Percentiles rank a stretch among this genome's conserved stretches.
phyloP scores from a whole-genome alignment of 2,797 vertebrate genomes.

The Alcedo atthis region DNA sequence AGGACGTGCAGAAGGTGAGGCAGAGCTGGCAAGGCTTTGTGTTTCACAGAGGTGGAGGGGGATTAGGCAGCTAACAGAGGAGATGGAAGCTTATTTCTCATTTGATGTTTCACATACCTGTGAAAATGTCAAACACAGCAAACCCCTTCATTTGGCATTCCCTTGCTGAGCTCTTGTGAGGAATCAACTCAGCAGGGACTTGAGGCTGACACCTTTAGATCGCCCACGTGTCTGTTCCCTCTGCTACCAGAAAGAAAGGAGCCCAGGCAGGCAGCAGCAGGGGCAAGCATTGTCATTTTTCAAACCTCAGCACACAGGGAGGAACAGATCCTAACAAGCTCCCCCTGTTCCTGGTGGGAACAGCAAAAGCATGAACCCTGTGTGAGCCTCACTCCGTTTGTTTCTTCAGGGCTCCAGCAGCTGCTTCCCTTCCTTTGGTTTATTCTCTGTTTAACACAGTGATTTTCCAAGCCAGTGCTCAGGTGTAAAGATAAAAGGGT shows the following conservation, averaged over 20 bases:
- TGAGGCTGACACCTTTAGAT: not conserved
- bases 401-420: not conserved
- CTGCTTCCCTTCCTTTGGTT: not conserved
- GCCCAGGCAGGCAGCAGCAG: not conserved
- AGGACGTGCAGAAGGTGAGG: not conserved
- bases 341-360: not conserved
- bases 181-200: not conserved
- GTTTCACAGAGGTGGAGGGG: not conserved
- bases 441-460: not conserved
- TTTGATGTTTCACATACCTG: slow-evolving; percentile 15
- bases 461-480: not conserved
- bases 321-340: not conserved
- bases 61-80: not conserved
- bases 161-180: not conserved
- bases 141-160: not conserved
- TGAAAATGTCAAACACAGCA: not conserved
- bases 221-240: not conserved
- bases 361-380: not conserved
- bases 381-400: not conserved
- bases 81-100: slow-evolving; percentile 30
- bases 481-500: not conserved
- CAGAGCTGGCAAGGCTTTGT: not conserved
- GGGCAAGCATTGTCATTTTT: not conserved
- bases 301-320: not conserved
- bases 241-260: not conserved